Evolutionary conservation across 2,888 invertebrate genomes (phyloP).

Genomic region (Plagodis dolabraria): DNA sequence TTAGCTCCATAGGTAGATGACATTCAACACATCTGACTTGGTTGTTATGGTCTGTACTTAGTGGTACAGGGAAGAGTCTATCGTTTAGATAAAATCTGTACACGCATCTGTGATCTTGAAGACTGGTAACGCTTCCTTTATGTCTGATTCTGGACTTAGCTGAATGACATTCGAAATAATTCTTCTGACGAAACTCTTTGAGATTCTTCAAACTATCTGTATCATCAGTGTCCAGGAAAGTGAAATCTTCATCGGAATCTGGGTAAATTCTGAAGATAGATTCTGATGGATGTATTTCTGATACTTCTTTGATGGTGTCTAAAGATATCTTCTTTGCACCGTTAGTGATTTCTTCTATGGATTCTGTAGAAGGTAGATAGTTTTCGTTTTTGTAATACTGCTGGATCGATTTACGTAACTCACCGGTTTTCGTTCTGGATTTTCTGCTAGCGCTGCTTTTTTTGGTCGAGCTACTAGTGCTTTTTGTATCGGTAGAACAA

Average conservation of each 20-base stretch:
- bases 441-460: constrained; percentile 1
- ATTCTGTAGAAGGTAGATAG: constrained; percentile 56
- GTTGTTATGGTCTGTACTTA: constrained; percentile 71
- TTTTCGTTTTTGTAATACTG: constrained; percentile 73
- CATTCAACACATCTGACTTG: constrained; percentile 80
- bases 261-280: constrained; percentile 46
- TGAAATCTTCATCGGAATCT: constrained; percentile 52
- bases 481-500: background rate
- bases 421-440: constrained; percentile 8
- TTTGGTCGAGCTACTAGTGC: background rate
- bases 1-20: constrained; percentile 64
- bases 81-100: constrained; percentile 85
- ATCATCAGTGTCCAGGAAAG: constrained; percentile 43
- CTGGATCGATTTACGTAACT: constrained; percentile 43
- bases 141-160: constrained; percentile 63
- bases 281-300: constrained; percentile 50
- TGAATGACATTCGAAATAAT: constrained; percentile 87
- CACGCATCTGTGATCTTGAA: constrained; percentile 75
- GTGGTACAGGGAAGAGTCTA: constrained; percentile 81
- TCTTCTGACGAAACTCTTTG: constrained; percentile 81
- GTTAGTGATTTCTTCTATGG: constrained; percentile 46
- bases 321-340: constrained; percentile 50
- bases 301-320: constrained; percentile 64
- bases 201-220: constrained; percentile 48
- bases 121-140: constrained; percentile 49